A percentile compares a stretch with the other conserved stretches of the same genome.
Conservation (phyloP, 1,140 invertebrate genomes). For the Megalonaias nervosa region DNA sequence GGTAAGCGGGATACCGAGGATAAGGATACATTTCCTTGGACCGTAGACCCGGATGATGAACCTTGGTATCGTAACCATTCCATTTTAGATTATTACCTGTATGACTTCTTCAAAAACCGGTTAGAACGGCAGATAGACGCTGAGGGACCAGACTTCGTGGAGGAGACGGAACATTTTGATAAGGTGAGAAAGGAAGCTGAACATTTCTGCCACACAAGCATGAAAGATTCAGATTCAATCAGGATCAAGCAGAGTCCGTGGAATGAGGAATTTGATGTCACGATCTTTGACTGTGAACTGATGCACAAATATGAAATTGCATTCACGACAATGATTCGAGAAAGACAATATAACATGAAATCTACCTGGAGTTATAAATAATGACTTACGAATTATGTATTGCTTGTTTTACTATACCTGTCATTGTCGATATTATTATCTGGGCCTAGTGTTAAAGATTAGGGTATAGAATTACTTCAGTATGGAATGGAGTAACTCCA, state of each 20-base stretch:
- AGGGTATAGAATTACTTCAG: no score
- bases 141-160: conserved; percentile 23
- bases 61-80: conserved; percentile 14
- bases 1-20: conserved; percentile 1
- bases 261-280: conserved; percentile 33
- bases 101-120: conserved; percentile 38
- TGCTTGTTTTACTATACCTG: no score
- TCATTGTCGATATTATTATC: no score
- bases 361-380: no score
- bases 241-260: conserved; percentile 11
- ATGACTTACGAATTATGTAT: no score
- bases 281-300: conserved; percentile 14
- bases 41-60: background rate
- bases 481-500: no score
- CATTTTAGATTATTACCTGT: conserved; percentile 42
- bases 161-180: conserved; percentile 42
- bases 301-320: conserved; percentile 26
- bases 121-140: conserved; percentile 25
- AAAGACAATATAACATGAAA: conserved; percentile 11
- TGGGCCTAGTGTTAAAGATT: no score
- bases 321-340: conserved; percentile 24
- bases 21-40: background rate
- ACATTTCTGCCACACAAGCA: conserved; percentile 30
- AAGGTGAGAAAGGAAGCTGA: conserved; percentile 22
- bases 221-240: background rate